Evolutionary conservation across 1,140 invertebrate species (phyloP).

Genomic region (Periplaneta americana): DNA sequence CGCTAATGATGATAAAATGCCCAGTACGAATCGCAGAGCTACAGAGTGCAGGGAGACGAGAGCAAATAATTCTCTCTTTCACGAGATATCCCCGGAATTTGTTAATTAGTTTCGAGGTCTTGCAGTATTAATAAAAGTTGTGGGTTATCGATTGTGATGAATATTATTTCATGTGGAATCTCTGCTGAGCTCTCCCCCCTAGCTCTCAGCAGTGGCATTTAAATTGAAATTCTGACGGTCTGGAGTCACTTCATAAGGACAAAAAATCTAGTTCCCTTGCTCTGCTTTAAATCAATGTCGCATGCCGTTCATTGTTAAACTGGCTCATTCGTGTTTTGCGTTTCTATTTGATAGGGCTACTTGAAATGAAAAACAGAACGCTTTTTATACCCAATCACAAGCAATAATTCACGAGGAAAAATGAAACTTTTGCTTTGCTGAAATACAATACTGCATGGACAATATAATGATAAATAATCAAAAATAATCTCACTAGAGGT

Average conservation of each 20-base stretch:
- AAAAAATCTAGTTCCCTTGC: not conserved
- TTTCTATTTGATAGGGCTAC: too few relatives aligned
- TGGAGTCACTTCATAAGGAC: not conserved
- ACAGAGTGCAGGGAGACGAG: too few relatives aligned
- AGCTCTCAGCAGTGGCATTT: not conserved
- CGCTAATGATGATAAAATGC: too few relatives aligned
- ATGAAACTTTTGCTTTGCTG: too few relatives aligned
- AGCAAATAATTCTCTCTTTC: not conserved
- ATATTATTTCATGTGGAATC: not conserved
- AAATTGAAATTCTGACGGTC: not conserved
- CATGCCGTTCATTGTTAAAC: not conserved
- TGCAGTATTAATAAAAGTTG: not conserved
- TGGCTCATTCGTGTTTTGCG: too few relatives aligned
- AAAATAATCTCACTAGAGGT: too few relatives aligned
- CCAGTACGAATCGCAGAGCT: too few relatives aligned
- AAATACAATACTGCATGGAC: too few relatives aligned
- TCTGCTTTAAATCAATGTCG: not conserved
- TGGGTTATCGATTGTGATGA: not conserved
- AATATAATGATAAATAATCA: too few relatives aligned
- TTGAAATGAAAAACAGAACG: too few relatives aligned
- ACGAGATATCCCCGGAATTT: not conserved
- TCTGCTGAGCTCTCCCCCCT: not conserved
- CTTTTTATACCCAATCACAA: too few relatives aligned
- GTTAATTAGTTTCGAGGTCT: not conserved
- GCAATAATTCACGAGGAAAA: too few relatives aligned